A percentile compares a stretch with the other conserved stretches of the same genome.
Evolutionary conservation across 2,797 vertebrate genomes (phyloP).

Genomic region (Lycodopsis pacificus): DNA sequence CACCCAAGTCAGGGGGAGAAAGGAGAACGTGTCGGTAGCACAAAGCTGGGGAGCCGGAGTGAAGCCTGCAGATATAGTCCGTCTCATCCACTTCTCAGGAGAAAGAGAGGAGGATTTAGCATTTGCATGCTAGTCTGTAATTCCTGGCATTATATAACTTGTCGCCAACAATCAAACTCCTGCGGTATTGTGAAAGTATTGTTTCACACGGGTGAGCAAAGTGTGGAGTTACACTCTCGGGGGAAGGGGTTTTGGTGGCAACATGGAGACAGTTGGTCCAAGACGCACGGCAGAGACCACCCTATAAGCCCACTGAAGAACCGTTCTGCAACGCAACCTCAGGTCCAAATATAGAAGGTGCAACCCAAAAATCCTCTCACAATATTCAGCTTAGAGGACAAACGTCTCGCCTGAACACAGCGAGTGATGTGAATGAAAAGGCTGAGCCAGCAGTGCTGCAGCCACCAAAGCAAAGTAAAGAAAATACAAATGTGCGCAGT

Average conservation of each 20-base stretch:
- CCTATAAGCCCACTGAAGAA: slow-evolving; percentile 36
- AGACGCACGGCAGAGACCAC: slow-evolving; percentile 63
- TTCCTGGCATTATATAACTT: slow-evolving; percentile 87
- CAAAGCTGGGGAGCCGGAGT: slow-evolving; percentile 81
- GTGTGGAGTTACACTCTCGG: slow-evolving; percentile 65
- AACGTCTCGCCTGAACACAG: slow-evolving; percentile 27
- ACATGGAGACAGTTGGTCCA: slow-evolving; percentile 41
- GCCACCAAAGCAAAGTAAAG: neutral
- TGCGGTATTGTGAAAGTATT: slow-evolving; percentile 81
- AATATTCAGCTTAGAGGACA: slow-evolving; percentile 37
- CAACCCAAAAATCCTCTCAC: slow-evolving; percentile 32
- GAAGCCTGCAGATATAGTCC: slow-evolving; percentile 85
- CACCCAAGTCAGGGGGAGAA: slow-evolving; percentile 82
- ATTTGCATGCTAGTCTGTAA: slow-evolving; percentile 85
- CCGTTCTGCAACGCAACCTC: slow-evolving; percentile 23
- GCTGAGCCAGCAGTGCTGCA: slow-evolving; percentile 1
- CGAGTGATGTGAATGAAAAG: slow-evolving; percentile 5
- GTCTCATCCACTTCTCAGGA: slow-evolving; percentile 84
- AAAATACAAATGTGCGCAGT: neutral
- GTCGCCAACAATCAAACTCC: slow-evolving; percentile 83
- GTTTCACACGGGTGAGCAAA: slow-evolving; percentile 82
- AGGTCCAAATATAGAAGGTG: slow-evolving; percentile 19
- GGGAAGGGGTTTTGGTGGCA: slow-evolving; percentile 39
- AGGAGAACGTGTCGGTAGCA: slow-evolving; percentile 81
- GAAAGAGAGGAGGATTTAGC: slow-evolving; percentile 84